Base-by-base conservation (phyloP, 2,797 vertebrate species). In the Sternarchorhynchus goeldii region DNA sequence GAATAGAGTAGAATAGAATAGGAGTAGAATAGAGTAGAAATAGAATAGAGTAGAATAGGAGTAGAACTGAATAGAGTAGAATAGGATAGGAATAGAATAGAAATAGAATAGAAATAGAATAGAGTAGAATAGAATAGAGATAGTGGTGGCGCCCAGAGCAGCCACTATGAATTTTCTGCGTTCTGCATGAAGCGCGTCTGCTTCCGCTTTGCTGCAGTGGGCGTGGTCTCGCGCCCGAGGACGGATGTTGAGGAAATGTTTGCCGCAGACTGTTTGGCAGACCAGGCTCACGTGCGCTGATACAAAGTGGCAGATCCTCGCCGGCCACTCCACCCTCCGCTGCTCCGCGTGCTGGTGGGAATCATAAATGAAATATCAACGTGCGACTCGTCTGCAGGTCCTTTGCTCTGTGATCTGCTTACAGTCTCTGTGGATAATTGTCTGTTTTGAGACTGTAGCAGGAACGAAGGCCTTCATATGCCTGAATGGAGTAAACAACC, bases 311-410 rank as follows among this genome's bases (percentile, higher is more conserved):
- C 50, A 75, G 66, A 68, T 59, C 53, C 65, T 70, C 12, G 73
- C 71, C 82, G 86, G 80, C 77, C 63, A 65, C 57, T 77, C 16
- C 17, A 21, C 83, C 77, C 79, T 82, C 83, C 79, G 79, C 80
- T 82, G 80, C 86, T 86, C 82, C 45, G 41, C 53, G 32, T 73
- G 41, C 41, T 77, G 6, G 59, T 39, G 2, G 65, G 66, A 83
- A 72, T 73, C 6, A 78, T 83, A 73, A 83, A 74, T 83, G 77
- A 34, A 82, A 75, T 66, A 76, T 83, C 74, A 84, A 66, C 68
- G 76, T 82, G 69, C 63, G 83, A 59, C 83, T 81, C 25, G 68
- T 76, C 56, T 66, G 57, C 78, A 67, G 45, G 17, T 67, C 16
- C 71, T 55, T 63, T 65, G 77, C 31, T 77, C 31, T 25, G 56